Evolutionary conservation across 2,888 invertebrate genomes (phyloP), one percentile per base, ranked within the genome.

Genomic region (Xanthorhoe spadicearia): DNA sequence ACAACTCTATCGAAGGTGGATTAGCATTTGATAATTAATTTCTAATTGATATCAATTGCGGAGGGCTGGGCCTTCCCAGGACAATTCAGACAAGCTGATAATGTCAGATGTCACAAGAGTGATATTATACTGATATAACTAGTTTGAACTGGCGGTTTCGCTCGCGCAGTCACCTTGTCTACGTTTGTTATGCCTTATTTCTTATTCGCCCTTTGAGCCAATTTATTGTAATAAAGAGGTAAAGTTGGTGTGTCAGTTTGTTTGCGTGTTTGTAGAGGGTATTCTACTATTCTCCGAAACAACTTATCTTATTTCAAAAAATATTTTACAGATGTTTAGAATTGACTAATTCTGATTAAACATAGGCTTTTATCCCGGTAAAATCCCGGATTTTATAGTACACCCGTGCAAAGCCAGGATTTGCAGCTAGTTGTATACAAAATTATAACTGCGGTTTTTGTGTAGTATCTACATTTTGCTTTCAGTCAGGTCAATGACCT

Each of bases 11-110:
- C 15, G 38, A 23, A 28, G 19, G 49, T 49, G 48, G 13, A 53
- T 56, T 56, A 67, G 56, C 49, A 60, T 64, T 62, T 53, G 52
- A 60, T 67, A 67, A 67, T 63, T 60, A 64, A 60, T 63, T 59
- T 60, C 23, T 67, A 67, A 67, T 64, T 63, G 54, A 52, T 60
- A 63, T 60, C 49, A 61, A 60, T 63, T 63, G 67, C 38, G 15
- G n/a, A 19, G 55, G 43, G 48, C 23, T 60, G 54, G 23, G 51
- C 38, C 17, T 63, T 67, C 66, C 63, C 63, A 56, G 46, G 63
- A 19, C 63, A 52, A 46, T 67, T 63, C n/a, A 32, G 53, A 28
- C 60, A 53, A 7, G 46, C 60, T 61, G 46, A 3, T 35, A 6
- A 28, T 50, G 38, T 13, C 51, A 23, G 13, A 28, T 8, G 32